Conservation (phyloP, 2,797 vertebrate genomes). For the Tragopan temminckii region DNA sequence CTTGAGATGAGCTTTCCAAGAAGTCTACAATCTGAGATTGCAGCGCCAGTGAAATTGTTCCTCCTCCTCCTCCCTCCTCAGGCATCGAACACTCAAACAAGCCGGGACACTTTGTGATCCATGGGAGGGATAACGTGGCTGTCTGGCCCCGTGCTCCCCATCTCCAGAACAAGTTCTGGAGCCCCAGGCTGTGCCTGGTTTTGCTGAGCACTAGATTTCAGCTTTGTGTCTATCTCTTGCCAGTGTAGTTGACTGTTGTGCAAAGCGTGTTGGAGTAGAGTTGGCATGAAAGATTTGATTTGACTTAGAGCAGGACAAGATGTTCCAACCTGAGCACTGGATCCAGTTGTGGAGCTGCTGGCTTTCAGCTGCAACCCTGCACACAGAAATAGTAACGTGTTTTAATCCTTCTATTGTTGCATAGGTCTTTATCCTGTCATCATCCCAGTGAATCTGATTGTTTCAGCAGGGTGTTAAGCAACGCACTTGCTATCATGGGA, state of each 20-base stretch:
- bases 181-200: slow-evolving; percentile 45
- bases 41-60: background rate
- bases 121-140: slow-evolving; percentile 53
- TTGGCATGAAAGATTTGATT: background rate
- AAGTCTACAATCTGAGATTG: slow-evolving; percentile 11
- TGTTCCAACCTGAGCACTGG: background rate
- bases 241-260: background rate
- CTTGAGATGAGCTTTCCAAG: background rate
- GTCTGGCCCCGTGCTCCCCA: slow-evolving; percentile 15
- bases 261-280: slow-evolving; percentile 33
- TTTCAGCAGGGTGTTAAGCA: background rate
- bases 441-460: background rate
- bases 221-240: background rate
- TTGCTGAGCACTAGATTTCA: slow-evolving; percentile 53
- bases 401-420: slow-evolving; percentile 24
- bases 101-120: slow-evolving; percentile 41
- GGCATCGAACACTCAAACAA: slow-evolving; percentile 24
- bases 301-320: background rate
- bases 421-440: background rate
- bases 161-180: slow-evolving; percentile 52
- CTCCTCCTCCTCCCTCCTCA: background rate
- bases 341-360: background rate
- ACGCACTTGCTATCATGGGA: rapidly evolving
- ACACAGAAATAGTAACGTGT: background rate
- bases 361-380: background rate